phyloP scores from a whole-genome alignment of 1,140 invertebrate genomes.

The Drosophila pectinifera region DNA sequence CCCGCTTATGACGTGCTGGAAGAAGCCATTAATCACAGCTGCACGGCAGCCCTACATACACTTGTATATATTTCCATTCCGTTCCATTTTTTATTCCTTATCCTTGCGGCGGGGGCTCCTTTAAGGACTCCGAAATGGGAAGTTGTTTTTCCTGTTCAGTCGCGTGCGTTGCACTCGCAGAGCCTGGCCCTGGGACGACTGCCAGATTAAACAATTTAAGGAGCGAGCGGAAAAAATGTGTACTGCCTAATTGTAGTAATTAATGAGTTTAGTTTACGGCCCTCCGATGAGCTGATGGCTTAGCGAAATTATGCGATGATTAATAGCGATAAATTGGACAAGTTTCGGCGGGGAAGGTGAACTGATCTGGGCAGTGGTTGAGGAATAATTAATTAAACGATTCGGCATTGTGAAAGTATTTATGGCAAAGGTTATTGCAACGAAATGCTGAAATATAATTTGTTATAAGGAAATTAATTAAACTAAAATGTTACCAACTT shows the following conservation, averaged over 20 bases:
- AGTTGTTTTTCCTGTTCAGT: constrained; percentile 41
- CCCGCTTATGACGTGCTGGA: constrained; percentile 70
- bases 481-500: neutral
- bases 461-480: neutral
- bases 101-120: constrained; percentile 25
- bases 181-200: constrained; percentile 33
- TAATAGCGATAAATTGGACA: constrained; percentile 28
- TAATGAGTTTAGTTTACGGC: constrained; percentile 71
- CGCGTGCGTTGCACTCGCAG: constrained; percentile 59
- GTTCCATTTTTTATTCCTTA: constrained; percentile 37
- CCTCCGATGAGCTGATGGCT: constrained; percentile 37
- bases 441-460: neutral
- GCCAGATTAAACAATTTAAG: constrained; percentile 63
- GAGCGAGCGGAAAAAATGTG: constrained; percentile 44
- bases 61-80: constrained; percentile 21
- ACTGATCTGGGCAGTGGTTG: neutral
- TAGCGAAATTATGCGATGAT: constrained; percentile 37
- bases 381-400: constrained; percentile 8
- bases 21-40: constrained; percentile 78
- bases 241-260: constrained; percentile 75
- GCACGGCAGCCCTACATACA: constrained; percentile 43
- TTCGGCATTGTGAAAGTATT: too few species aligned
- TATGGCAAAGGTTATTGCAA: neutral
- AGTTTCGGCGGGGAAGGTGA: neutral
- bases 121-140: constrained; percentile 45